phyloP scores from a whole-genome alignment of 2,797 vertebrate genomes.

The Gallinago stenura region DNA sequence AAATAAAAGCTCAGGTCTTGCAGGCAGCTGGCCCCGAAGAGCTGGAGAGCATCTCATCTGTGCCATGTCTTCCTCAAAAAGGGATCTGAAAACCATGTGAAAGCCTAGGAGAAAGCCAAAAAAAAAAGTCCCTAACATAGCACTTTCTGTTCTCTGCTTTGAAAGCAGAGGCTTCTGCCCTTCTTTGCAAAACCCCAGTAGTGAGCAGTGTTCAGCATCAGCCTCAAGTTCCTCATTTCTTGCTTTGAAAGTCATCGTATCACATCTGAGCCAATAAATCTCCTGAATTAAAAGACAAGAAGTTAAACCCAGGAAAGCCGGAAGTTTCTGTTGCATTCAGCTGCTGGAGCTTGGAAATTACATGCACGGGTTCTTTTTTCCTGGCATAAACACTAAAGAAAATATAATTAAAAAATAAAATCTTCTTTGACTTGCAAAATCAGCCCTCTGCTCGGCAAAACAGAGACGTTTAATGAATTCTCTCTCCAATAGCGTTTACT shows the following conservation, averaged over 20 bases:
- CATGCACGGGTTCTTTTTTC: neutral
- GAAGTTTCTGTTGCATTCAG: neutral
- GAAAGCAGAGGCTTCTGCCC: neutral
- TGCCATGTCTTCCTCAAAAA: neutral
- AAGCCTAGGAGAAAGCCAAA: neutral
- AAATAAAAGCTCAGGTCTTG: neutral
- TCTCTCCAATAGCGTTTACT: neutral
- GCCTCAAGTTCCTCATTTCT: neutral
- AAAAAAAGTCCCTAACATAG: neutral
- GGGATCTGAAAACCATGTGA: neutral
- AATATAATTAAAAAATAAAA: neutral
- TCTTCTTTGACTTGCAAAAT: constrained; percentile 53
- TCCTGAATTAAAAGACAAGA: constrained; percentile 11
- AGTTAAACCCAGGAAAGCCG: neutral
- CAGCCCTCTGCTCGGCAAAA: constrained; percentile 31
- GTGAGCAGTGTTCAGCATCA: neutral
- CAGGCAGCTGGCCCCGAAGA: neutral
- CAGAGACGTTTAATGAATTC: neutral
- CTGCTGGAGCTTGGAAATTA: constrained; percentile 25
- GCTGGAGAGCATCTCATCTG: neutral
- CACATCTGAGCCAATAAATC: neutral
- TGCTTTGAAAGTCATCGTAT: fast-evolving
- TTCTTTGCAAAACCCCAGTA: neutral
- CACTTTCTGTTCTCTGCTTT: fast-evolving
- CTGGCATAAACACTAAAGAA: constrained; percentile 42